Percentiles rank a stretch among this genome's conserved stretches.
Evolutionary conservation across 2,888 invertebrate species (phyloP).

Genomic region (Allolobophora icterica): DNA sequence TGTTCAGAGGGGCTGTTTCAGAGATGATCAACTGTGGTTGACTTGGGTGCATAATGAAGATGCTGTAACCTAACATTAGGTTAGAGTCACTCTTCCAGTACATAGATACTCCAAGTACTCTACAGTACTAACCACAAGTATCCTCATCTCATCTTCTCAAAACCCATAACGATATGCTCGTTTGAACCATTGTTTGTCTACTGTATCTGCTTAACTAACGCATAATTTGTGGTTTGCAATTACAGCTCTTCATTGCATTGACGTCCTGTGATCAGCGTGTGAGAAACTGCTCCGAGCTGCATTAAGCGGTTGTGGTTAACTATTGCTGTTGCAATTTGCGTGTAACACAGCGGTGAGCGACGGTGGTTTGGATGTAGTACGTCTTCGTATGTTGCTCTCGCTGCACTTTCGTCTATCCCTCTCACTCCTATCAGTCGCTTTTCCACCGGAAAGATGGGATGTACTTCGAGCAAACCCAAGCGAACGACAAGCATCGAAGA

Average conservation of each 20-base stretch:
- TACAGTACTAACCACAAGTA: background rate
- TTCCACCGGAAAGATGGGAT: slow-evolving; percentile 37
- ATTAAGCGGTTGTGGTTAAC: background rate
- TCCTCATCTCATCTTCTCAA: background rate
- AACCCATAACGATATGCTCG: background rate
- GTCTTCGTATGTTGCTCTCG: slow-evolving; percentile 20
- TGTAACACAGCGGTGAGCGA: background rate
- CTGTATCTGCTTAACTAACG: background rate
- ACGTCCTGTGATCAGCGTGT: background rate
- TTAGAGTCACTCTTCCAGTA: background rate
- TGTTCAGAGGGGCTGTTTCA: too few species aligned
- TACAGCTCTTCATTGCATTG: background rate
- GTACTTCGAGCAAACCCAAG: slow-evolving; percentile 41
- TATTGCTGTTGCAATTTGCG: background rate
- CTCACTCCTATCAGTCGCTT: background rate
- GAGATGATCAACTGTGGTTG: too few species aligned
- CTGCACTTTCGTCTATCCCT: slow-evolving; percentile 13
- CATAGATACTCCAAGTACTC: background rate
- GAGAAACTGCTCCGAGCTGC: background rate
- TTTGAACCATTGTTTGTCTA: too few species aligned
- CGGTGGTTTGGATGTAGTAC: background rate
- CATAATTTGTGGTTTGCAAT: background rate
- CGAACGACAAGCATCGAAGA: slow-evolving; percentile 41
- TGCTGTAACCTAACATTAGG: background rate
- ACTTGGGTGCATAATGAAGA: too few species aligned